A percentile compares a stretch with the other conserved stretches of the same genome.
phyloP scores from a whole-genome alignment of 2,888 invertebrate species.

The Drosophila anomalata region DNA sequence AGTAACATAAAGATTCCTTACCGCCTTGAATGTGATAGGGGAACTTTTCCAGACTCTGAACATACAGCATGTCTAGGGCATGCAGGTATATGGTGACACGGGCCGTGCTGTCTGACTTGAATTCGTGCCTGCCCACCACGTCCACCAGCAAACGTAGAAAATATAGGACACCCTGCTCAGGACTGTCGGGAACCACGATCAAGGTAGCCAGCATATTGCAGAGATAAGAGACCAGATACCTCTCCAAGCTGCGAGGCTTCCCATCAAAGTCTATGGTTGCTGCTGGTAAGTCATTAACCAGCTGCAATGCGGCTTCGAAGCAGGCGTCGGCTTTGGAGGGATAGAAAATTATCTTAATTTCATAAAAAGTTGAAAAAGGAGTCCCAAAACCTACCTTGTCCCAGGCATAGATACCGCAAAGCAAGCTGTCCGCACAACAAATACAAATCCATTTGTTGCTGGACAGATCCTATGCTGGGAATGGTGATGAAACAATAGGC shows the following conservation, averaged over 20 bases:
- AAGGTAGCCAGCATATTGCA: slow-evolving; percentile 92
- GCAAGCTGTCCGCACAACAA: slow-evolving; percentile 95
- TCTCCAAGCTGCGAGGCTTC: slow-evolving; percentile 89
- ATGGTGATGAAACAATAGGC: slow-evolving; percentile 98
- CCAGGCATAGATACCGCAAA: slow-evolving; percentile 93
- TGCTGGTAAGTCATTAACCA: slow-evolving; percentile 91
- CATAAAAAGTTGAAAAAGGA: background rate
- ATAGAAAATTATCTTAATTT: background rate
- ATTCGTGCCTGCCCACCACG: slow-evolving; percentile 90
- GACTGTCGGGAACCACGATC: slow-evolving; percentile 94
- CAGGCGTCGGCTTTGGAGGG: slow-evolving; percentile 92
- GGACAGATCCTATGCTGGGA: slow-evolving; percentile 94
- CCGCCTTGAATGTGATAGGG: slow-evolving; percentile 93
- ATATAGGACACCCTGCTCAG: slow-evolving; percentile 93
- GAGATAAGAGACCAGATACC: slow-evolving; percentile 88
- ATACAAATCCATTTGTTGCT: slow-evolving; percentile 92
- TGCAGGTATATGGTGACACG: slow-evolving; percentile 89
- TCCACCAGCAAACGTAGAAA: slow-evolving; percentile 92
- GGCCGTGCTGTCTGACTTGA: slow-evolving; percentile 88
- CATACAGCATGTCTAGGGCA: slow-evolving; percentile 91
- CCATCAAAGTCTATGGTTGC: slow-evolving; percentile 89
- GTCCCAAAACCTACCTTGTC: slow-evolving; percentile 88
- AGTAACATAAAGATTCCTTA: slow-evolving; percentile 33
- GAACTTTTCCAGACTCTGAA: slow-evolving; percentile 92
- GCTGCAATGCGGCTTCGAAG: slow-evolving; percentile 93